These are phyloP conservation scores for Dasypogon diadema DNA, from an alignment of 2,888 invertebrate genomes.

Conservation along the genomic window DNA sequence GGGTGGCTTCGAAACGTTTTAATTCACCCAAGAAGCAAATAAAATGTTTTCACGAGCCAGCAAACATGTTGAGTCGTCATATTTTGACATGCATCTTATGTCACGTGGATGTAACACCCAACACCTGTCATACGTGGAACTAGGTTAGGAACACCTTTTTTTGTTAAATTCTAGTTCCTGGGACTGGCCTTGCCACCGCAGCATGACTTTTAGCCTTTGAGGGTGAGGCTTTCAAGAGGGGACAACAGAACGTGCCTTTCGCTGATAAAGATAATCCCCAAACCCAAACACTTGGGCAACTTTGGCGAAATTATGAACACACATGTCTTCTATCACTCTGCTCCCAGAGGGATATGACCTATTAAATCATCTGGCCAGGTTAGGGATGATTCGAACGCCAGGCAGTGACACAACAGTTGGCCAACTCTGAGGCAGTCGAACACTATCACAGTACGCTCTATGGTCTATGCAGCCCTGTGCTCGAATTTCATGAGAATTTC, in stretches of 20 bases:
- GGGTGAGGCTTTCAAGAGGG: slow-evolving; percentile 7
- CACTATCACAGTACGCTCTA: not conserved
- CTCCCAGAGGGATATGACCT: slow-evolving; percentile 19
- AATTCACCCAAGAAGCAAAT: not conserved
- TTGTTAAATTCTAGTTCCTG: not conserved
- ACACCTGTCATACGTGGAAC: not conserved
- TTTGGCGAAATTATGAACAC: slow-evolving; percentile 13
- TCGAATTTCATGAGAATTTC: not conserved
- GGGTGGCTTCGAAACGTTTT: not conserved
- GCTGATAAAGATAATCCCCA: slow-evolving; percentile 5
- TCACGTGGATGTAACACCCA: not conserved
- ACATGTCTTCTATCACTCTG: not conserved
- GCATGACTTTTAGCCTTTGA: not conserved
- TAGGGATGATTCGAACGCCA: slow-evolving; percentile 6
- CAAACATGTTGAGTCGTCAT: not conserved
- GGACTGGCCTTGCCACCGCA: not conserved
- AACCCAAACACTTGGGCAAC: not conserved
- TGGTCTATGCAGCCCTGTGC: not conserved
- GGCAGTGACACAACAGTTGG: not conserved
- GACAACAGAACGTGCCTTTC: slow-evolving; percentile 7
- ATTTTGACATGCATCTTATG: slow-evolving; percentile 6
- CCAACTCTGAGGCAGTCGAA: not conserved
- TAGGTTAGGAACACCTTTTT: not conserved
- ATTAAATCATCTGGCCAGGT: slow-evolving; percentile 29
- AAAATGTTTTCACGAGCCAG: too few relatives aligned